These are phyloP conservation scores for Criorhina ranunculi DNA, from an alignment of 2,888 invertebrate genomes.

Conservation along the genomic window DNA sequence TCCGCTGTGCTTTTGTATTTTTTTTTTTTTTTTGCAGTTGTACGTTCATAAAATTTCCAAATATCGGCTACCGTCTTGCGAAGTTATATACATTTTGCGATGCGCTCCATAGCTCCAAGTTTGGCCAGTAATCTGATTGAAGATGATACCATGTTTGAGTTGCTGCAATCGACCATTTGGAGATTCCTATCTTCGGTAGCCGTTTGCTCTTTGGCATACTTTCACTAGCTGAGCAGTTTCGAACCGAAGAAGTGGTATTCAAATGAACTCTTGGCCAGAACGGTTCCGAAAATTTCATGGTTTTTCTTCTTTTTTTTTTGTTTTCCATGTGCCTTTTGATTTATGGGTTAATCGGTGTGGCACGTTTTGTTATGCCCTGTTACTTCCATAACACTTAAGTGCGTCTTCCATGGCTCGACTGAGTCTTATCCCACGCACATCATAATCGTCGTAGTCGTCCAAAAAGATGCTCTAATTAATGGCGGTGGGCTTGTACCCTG, in stretches of 20 bases:
- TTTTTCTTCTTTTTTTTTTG: constrained; percentile 22
- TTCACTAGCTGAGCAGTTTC: constrained; percentile 45
- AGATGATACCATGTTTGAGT: constrained; percentile 17
- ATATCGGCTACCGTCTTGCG: constrained; percentile 34
- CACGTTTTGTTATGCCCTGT: constrained; percentile 67
- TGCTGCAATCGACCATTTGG: constrained; percentile 54
- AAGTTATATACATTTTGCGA: constrained; percentile 23
- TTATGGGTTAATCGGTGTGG: constrained; percentile 73
- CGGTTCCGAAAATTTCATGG: constrained; percentile 62
- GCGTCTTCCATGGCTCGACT: constrained; percentile 34
- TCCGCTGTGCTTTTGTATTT: not conserved
- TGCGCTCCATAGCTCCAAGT: constrained; percentile 28
- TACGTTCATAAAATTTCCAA: constrained; percentile 44
- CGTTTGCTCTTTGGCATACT: constrained; percentile 69
- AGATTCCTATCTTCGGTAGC: constrained; percentile 58
- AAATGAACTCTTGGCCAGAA: constrained; percentile 68
- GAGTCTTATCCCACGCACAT: constrained; percentile 62
- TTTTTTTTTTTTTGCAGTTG: constrained; percentile 49
- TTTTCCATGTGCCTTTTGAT: too few relatives aligned
- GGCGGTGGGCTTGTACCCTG: constrained; percentile 18
- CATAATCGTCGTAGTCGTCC: constrained; percentile 25
- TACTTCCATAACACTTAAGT: constrained; percentile 53
- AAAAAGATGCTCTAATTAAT: constrained; percentile 71
- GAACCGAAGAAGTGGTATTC: constrained; percentile 35
- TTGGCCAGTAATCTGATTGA: constrained; percentile 29